Evolutionary conservation across 2,888 invertebrate species (phyloP).

Genomic region (Nemapogon koenigi): DNA sequence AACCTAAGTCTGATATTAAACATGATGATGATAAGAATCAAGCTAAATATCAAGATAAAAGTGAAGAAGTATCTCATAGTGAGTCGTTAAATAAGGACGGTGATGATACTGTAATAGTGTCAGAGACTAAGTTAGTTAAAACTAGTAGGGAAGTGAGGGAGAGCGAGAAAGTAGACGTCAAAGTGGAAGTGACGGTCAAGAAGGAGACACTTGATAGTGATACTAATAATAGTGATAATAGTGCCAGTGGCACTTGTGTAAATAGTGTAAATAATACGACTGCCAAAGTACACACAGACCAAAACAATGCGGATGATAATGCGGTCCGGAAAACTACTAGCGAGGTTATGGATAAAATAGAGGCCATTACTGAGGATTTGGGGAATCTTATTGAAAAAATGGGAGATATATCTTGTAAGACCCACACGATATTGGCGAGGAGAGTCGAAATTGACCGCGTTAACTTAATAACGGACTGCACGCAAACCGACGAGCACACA

Average conservation of each 20-base stretch:
- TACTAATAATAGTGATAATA: constrained; percentile 13
- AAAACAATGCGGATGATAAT: constrained; percentile 20
- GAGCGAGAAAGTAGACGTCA: constrained; percentile 26
- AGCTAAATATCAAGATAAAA: constrained; percentile 22
- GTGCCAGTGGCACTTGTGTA: too few relatives aligned
- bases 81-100: constrained; percentile 24
- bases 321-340: constrained; percentile 23
- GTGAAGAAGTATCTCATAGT: constrained; percentile 29
- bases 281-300: constrained; percentile 29
- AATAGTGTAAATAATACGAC: constrained; percentile 21
- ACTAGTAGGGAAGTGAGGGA: constrained; percentile 28
- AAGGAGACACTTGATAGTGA: constrained; percentile 26
- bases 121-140: constrained; percentile 33
- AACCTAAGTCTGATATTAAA: background rate
- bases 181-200: constrained; percentile 29
- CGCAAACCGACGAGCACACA: constrained; percentile 26
- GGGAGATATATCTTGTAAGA: constrained; percentile 35
- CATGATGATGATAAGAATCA: constrained; percentile 5
- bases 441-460: background rate
- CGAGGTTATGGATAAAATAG: constrained; percentile 39
- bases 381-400: constrained; percentile 47
- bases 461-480: constrained; percentile 17
- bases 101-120: constrained; percentile 25
- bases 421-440: constrained; percentile 13
- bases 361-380: constrained; percentile 45